Evolutionary conservation across 2,797 vertebrate genomes (phyloP), one percentile per base, ranked within the genome.

Genomic region (Xyrichtys novacula): DNA sequence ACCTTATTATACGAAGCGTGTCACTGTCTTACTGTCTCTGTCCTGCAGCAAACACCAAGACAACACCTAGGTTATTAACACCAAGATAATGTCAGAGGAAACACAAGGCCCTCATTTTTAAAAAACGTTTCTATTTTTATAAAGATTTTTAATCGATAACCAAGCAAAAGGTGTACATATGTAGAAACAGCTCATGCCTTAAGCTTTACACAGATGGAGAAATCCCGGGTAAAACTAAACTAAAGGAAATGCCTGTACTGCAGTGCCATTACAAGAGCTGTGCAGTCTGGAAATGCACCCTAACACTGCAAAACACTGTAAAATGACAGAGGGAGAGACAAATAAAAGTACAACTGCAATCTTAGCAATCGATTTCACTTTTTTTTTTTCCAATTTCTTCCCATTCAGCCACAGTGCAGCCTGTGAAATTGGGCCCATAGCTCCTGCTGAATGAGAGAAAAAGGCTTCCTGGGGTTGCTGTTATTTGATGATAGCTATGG

Each of bases 401-500:
- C 86, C 90, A 31, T 91, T 93, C 91, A 78, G 90, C 87, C 57
- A 54, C 67, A 84, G 89, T 85, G 78, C 14, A 15, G 93, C 83
- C 93, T 96, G 94, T 95, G 95, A 96, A 96, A 97, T 96, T 96
- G 95, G 92, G 89, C 93, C 89, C 76, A 73, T 77, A 73, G 88
- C 90, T 91, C 66, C 77, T 89, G 85, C 83, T 86, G 93, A 95
- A 95, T 60, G 90, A 94, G 84, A 91, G 71, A 85, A 88, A 89
- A 90, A 88, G 88, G 88, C 90, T 92, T 90, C 88, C 89, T 85
- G 76, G 74, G 75, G 65, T 78, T 79, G 78, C 78, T 75, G 70
- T 84, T 87, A 88, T 93, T 93, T 90, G 93, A 93, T 92, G 89
- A 92, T 88, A 87, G 85, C 88, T 83, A 87, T 78, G 74, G 81